A percentile compares a stretch with the other conserved stretches of the same genome.
Conservation (phyloP, 2,797 vertebrate species). For the Babyrousa celebensis region DNA sequence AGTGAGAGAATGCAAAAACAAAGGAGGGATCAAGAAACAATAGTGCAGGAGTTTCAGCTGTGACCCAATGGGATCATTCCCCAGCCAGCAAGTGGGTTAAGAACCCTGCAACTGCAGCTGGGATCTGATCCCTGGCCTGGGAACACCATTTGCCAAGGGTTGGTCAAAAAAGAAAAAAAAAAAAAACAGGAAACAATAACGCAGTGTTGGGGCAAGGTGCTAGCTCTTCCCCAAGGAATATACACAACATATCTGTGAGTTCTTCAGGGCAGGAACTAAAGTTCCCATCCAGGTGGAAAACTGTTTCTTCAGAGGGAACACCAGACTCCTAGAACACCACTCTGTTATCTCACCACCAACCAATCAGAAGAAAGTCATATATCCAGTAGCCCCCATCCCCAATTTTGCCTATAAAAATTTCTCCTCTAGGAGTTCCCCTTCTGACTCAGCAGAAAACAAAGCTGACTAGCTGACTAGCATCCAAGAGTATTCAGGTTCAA, state of each 20-base stretch:
- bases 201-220: background rate
- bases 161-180: too few relatives aligned
- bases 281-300: background rate
- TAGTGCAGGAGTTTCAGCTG: background rate
- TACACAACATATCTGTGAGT: background rate
- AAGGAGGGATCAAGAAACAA: background rate
- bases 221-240: background rate
- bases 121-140: background rate
- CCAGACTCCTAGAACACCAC: background rate
- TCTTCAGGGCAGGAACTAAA: background rate
- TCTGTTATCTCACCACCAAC: background rate
- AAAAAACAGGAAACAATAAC: too few relatives aligned
- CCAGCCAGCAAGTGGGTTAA: background rate
- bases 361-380: background rate
- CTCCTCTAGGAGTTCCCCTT: background rate
- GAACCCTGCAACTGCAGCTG: fast-evolving
- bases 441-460: too few relatives aligned
- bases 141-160: background rate
- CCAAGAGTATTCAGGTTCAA: too few relatives aligned
- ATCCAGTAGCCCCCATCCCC: background rate
- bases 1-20: background rate
- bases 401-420: background rate
- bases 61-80: background rate
- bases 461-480: too few relatives aligned
- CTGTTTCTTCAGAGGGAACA: background rate